Evolutionary conservation across 2,797 vertebrate species (phyloP).

Genomic region (Ctenopoma kingsleyae): DNA sequence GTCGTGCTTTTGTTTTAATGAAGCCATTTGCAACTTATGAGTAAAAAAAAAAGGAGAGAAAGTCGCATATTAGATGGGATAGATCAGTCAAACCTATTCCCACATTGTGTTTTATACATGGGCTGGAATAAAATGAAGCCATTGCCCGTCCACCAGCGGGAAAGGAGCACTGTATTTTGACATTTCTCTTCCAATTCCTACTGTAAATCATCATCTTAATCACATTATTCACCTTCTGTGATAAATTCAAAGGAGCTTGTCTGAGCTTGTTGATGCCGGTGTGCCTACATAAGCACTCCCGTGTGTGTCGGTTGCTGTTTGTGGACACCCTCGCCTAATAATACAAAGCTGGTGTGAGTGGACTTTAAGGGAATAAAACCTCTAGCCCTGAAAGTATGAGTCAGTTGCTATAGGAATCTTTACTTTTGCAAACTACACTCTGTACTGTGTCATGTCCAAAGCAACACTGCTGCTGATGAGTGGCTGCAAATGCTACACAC

Average conservation of each 20-base stretch:
- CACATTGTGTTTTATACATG: constrained; percentile 94
- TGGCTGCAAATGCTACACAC: too few species aligned
- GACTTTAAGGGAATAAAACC: background rate
- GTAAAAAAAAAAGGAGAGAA: constrained; percentile 79
- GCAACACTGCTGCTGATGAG: too few species aligned
- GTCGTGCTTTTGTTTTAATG: constrained; percentile 99
- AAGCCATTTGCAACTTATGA: constrained; percentile 98
- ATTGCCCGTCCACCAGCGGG: constrained; percentile 40
- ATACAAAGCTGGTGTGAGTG: constrained; percentile 10
- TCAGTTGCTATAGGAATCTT: too few species aligned
- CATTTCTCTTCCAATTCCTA: constrained; percentile 40
- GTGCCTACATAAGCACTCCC: background rate
- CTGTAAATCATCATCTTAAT: constrained; percentile 54
- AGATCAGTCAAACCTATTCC: constrained; percentile 96
- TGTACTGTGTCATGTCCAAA: too few species aligned
- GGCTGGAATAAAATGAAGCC: constrained; percentile 83
- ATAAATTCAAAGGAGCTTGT: constrained; percentile 26
- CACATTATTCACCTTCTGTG: constrained; percentile 55
- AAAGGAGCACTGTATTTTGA: constrained; percentile 39
- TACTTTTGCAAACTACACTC: too few species aligned
- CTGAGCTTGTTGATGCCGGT: background rate
- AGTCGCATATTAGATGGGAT: constrained; percentile 91
- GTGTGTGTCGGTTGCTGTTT: background rate
- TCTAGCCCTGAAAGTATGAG: background rate
- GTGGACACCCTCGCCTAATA: background rate